Evolutionary conservation across 2,113 vertebrate species (phyloP), one percentile per base, ranked within the genome.

Genomic region (Casuarius casuarius): DNA sequence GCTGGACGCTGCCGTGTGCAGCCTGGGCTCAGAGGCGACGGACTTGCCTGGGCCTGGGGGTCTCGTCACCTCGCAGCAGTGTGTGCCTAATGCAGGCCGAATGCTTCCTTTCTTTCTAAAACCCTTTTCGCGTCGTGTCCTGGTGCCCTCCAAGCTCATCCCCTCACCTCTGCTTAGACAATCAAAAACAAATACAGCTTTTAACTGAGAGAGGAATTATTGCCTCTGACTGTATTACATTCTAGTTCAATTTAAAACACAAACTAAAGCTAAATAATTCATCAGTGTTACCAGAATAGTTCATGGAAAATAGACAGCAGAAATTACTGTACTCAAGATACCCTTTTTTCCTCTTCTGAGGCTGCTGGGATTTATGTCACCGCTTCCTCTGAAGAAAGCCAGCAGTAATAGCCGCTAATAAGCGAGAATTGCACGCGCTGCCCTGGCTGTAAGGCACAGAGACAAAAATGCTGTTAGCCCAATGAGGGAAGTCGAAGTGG

Each of bases 341-440:
- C 35, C 20, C 21, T 52, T 92, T 79, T 74, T 48, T n/a, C 21
- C 62, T 95, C 70, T 76, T 77, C 46, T 66, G 4, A 23, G 48
- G 21, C 48, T 91, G 78, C 35, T 35, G 9, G 66, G 56, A 65
- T 59, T 91, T 78, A 78, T 87, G 48, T 88, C 40, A 61, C 25
- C n/a, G 20, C 80, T 95, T 89, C 46, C 56, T 59, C 66, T 52
- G 74, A 75, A 22, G 21, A 59, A 77, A 63, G 8, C 8, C 85
- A 75, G 77, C 33, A 89, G 84, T 61, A 63, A 48, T 7, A 7
- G 17, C 52, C 40, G 44, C 67, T 63, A 44, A 61, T 12, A 46
- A 25, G 63, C 3, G 0, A 0, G 1, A 38, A 12, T 4, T 3
- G 2, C 59, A 21, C 0, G 0, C 0, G 3, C 49, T 38, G 51